Evolutionary conservation across 2,888 invertebrate genomes (phyloP).

Genomic region (Andrena bicolor): DNA sequence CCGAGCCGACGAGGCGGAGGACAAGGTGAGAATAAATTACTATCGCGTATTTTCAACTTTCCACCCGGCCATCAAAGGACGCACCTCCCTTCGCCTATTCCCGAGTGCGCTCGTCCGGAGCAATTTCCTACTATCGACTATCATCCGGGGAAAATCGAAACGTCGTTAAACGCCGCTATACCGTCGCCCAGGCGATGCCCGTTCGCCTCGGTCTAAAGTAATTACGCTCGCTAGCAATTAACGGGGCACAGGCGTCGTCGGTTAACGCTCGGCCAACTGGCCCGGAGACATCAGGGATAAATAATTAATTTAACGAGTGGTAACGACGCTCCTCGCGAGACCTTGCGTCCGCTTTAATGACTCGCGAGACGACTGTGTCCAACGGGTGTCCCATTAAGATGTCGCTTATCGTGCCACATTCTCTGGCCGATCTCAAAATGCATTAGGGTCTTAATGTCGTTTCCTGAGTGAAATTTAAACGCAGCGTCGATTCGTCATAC

Average conservation of each 20-base stretch:
- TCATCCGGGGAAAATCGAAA: slow-evolving; percentile 20
- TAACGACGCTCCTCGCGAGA: slow-evolving; percentile 38
- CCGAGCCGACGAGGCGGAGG: slow-evolving; percentile 96
- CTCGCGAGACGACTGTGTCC: background rate
- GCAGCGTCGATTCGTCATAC: background rate
- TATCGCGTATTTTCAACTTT: slow-evolving; percentile 19
- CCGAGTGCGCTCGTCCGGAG: too few species aligned
- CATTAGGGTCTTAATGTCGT: background rate
- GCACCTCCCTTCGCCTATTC: too few species aligned
- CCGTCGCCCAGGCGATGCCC: slow-evolving; percentile 2
- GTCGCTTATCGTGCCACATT: background rate
- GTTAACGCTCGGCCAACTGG: slow-evolving; percentile 46
- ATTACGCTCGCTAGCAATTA: slow-evolving; percentile 53
- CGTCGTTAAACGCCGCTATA: background rate
- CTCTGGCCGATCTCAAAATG: background rate
- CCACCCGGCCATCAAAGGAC: background rate
- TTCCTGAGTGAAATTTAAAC: background rate
- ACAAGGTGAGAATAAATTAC: slow-evolving; percentile 90
- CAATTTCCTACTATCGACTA: too few species aligned
- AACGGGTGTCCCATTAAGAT: slow-evolving; percentile 14
- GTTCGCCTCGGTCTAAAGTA: slow-evolving; percentile 43
- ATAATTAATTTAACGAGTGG: slow-evolving; percentile 64
- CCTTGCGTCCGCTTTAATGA: slow-evolving; percentile 36
- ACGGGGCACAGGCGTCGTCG: slow-evolving; percentile 31
- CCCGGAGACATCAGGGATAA: slow-evolving; percentile 56